Percentiles rank a stretch among this genome's conserved stretches.
Evolutionary conservation across 2,797 vertebrate species (phyloP).

Genomic region (Loriculus beryllinus): DNA sequence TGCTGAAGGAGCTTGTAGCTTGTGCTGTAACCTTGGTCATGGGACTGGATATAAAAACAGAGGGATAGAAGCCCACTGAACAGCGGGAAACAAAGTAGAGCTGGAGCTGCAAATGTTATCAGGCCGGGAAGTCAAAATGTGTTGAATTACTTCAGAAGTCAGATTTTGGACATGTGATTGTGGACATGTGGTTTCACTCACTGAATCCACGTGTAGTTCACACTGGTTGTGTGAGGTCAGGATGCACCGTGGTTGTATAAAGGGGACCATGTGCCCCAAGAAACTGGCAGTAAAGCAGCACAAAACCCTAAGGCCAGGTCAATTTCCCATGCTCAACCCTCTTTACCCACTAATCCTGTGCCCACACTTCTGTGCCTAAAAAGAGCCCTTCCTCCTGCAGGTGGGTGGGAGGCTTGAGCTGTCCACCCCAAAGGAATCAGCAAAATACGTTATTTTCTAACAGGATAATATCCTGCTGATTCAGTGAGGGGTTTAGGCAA

Average conservation of each 20-base stretch:
- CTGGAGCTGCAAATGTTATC: conserved; percentile 55
- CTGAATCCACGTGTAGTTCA: not conserved
- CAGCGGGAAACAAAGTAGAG: conserved; percentile 16
- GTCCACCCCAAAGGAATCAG: not conserved
- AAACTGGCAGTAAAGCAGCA: not conserved
- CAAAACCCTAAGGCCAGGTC: not conserved
- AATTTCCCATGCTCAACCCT: rapidly evolving
- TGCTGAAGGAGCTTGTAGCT: conserved; percentile 54
- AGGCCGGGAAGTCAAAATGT: not conserved
- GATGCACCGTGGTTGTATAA: not conserved
- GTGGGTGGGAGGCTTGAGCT: not conserved
- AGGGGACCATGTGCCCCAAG: not conserved
- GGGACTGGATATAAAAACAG: conserved; percentile 39
- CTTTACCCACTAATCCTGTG: not conserved
- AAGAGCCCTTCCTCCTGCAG: not conserved
- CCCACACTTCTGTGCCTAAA: not conserved
- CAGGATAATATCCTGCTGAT: not conserved
- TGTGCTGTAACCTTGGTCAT: conserved; percentile 51
- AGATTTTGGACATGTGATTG: conserved; percentile 13
- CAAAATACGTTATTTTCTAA: not conserved
- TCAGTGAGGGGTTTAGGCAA: not conserved
- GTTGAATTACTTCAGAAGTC: conserved; percentile 24
- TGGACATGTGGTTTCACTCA: conserved; percentile 8
- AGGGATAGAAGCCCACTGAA: conserved; percentile 5
- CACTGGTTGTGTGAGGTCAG: not conserved